Base-by-base conservation (phyloP, 2,797 vertebrate genomes). In the Sebastes diploproa region DNA sequence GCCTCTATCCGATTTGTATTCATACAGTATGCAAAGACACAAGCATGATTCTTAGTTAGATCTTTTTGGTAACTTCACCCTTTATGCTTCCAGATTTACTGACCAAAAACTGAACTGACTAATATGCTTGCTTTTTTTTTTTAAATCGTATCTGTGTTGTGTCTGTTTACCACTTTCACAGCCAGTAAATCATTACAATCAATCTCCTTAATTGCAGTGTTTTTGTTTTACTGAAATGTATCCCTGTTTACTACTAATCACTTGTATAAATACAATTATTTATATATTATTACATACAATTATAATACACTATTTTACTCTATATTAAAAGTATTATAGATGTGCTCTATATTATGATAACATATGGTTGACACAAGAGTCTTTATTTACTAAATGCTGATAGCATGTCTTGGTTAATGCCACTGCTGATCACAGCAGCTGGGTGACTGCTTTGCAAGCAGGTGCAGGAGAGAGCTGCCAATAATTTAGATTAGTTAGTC, bases 401-500 rank as follows among this genome's bases (percentile, higher is more conserved):
- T 84, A 61, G 52, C 80, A 86, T 68, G 63, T 72, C 72, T 38
- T 2, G 0, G 70, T 55, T 82, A 55, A 87, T 62, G 56, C 55
- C 64, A 75, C 27, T 29, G 27, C 27, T 29, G 27, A 29, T 29
- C 72, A 7, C 77, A 91, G 79, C 90, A 94, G 87, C 90, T 91
- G 91, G 91, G 82, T 91, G 30, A 23, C 77, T 79, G 62, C 75
- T 89, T 89, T 83, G 9, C 71, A 81, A 92, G 77, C 91, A 92
- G 90, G 91, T 94, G 92, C 82, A 84, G 61, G 75, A 89, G 90
- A 80, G 90, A 64, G 90, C 52, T 82, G 69, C 68, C 89, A 83
- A 81, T 84, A 63, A 83, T 90, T 90, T 86, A 90, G 91, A 92
- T 94, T 83, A 92, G 87, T 65, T 76, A 76, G 91, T 84, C 86